These are phyloP conservation scores for Microctenopoma stevenorrisi DNA, from an alignment of 2,797 vertebrate species.

Conservation along the genomic window DNA sequence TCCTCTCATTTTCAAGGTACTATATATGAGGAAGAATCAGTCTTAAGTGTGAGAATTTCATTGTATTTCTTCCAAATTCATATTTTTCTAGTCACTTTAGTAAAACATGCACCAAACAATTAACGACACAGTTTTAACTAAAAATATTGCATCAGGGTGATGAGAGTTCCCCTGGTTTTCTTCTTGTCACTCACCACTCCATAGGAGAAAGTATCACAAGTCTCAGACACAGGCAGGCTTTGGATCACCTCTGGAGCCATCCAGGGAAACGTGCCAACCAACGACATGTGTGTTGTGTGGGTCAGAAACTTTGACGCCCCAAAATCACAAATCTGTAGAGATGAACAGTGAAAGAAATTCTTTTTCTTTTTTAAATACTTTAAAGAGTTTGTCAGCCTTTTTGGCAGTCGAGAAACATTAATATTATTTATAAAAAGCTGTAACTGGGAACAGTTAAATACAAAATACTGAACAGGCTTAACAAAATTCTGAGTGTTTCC, in stretches of 20 bases:
- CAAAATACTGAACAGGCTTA: neutral
- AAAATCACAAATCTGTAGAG: conserved; percentile 96
- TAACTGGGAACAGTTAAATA: neutral
- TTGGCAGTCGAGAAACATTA: too few species aligned
- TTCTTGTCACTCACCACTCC: conserved; percentile 91
- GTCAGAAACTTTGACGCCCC: conserved; percentile 96
- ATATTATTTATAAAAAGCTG: too few species aligned
- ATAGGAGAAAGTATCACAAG: conserved; percentile 97
- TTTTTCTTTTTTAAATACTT: neutral
- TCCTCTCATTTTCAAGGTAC: too few species aligned
- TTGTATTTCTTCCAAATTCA: too few species aligned
- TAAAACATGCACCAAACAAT: neutral
- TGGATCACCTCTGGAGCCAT: conserved; percentile 99
- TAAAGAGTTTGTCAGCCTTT: too few species aligned
- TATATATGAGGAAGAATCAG: too few species aligned
- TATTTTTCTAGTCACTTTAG: too few species aligned
- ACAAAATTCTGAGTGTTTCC: neutral
- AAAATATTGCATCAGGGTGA: neutral
- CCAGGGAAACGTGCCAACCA: conserved; percentile 99
- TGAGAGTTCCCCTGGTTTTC: too few species aligned
- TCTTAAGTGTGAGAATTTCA: too few species aligned
- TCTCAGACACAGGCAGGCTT: conserved; percentile 97
- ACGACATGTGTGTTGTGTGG: conserved; percentile 98
- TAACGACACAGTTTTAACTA: neutral
- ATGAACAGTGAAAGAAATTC: neutral